Conservation (phyloP, 2,888 invertebrate genomes). For the Nesidiocoris tenuis region DNA sequence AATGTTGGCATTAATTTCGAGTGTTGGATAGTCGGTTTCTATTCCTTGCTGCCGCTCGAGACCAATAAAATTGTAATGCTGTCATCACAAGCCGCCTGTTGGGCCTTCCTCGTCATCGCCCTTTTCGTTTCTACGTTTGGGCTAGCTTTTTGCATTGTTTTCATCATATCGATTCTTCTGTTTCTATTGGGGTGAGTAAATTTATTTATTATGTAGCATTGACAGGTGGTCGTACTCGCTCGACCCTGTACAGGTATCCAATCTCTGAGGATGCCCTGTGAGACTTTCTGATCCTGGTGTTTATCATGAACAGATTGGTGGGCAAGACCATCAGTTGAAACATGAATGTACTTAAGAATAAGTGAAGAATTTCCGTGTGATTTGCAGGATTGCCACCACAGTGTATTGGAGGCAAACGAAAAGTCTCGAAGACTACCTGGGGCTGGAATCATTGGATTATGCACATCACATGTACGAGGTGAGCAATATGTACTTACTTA, state of each 20-base stretch:
- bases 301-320: too few species aligned
- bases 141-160: conserved; percentile 44
- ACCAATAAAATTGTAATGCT: conserved; percentile 19
- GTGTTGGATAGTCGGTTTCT: too few species aligned
- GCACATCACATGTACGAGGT: conserved; percentile 43
- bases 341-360: too few species aligned
- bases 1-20: too few species aligned
- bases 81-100: conserved; percentile 42
- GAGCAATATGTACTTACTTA: too few species aligned
- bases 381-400: conserved; percentile 40
- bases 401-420: conserved; percentile 45
- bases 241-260: too few species aligned
- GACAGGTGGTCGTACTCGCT: too few species aligned
- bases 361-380: neutral
- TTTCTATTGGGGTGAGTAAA: conserved; percentile 44
- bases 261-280: too few species aligned
- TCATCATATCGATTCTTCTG: conserved; percentile 35
- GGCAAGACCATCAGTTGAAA: too few species aligned
- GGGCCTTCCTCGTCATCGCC: conserved; percentile 46
- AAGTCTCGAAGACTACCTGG: conserved; percentile 39
- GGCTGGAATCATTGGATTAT: conserved; percentile 32
- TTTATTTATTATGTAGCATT: neutral
- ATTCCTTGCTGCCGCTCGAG: too few species aligned
- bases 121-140: conserved; percentile 49
- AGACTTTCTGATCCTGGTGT: too few species aligned